A percentile compares a stretch with the other conserved stretches of the same genome.
phyloP scores from a whole-genome alignment of 2,888 invertebrate genomes.

The Drosophila setosimentum region DNA sequence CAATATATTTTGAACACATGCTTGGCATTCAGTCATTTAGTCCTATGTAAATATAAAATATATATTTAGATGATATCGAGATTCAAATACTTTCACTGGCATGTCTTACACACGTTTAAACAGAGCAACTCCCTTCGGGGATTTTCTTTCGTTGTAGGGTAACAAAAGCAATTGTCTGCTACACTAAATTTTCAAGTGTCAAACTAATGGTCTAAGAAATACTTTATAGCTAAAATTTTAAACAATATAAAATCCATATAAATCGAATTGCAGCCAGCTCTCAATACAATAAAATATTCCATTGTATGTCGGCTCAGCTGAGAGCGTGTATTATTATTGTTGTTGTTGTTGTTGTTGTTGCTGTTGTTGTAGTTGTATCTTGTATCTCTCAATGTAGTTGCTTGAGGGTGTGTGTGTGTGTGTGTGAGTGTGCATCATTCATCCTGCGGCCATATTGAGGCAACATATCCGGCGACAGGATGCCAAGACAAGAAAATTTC shows the following conservation, averaged over 20 bases:
- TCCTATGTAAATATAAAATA: background rate
- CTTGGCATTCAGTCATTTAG: background rate
- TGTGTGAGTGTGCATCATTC: constrained; percentile 72
- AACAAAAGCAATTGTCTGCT: constrained; percentile 50
- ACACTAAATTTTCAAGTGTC: constrained; percentile 77
- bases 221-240: constrained; percentile 75
- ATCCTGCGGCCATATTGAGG: constrained; percentile 81
- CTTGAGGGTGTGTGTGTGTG: constrained; percentile 28
- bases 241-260: constrained; percentile 69
- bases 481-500: constrained; percentile 81
- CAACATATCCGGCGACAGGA: constrained; percentile 81
- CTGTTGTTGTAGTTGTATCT: constrained; percentile 33
- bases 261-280: constrained; percentile 66
- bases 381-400: constrained; percentile 24
- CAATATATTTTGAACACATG: background rate
- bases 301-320: constrained; percentile 58
- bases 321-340: constrained; percentile 7
- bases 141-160: constrained; percentile 12
- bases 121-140: background rate
- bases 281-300: constrained; percentile 71
- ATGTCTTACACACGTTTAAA: background rate
- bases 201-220: constrained; percentile 80
- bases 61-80: background rate
- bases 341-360: background rate
- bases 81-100: background rate